Conservation (phyloP, 1,140 invertebrate species). For the Drosophila dunni region DNA sequence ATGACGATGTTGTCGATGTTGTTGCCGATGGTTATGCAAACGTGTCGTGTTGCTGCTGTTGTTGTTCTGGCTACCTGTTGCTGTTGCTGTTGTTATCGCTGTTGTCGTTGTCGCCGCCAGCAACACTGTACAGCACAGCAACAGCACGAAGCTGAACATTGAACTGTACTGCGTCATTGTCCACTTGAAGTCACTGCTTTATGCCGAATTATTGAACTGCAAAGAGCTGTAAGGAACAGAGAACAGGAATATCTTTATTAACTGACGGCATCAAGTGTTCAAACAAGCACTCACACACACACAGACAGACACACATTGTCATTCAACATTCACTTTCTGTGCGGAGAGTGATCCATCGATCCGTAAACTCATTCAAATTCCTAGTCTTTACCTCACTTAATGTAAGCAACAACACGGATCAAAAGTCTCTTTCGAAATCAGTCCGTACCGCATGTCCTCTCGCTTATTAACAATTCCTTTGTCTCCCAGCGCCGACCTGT, state of each 20-base stretch:
- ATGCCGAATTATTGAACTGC: constrained; percentile 43
- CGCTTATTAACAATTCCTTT: constrained; percentile 70
- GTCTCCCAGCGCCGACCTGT: constrained; percentile 64
- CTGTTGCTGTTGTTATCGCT: constrained; percentile 46
- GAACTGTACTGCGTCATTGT: constrained; percentile 30
- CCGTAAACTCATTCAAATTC: constrained; percentile 67
- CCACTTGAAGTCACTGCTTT: constrained; percentile 20
- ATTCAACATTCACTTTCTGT: constrained; percentile 28
- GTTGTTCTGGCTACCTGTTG: constrained; percentile 55
- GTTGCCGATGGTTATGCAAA: constrained; percentile 40
- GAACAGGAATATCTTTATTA: constrained; percentile 63
- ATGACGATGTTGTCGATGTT: constrained; percentile 57
- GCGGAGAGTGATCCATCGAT: constrained; percentile 36
- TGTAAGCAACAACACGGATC: constrained; percentile 76
- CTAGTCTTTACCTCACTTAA: constrained; percentile 71
- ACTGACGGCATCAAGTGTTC: constrained; percentile 44
- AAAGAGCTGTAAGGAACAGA: constrained; percentile 18
- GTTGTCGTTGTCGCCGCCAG: constrained; percentile 44
- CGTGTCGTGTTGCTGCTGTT: constrained; percentile 32
- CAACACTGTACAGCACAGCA: constrained; percentile 56
- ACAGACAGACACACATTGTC: not conserved
- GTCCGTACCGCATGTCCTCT: constrained; percentile 18
- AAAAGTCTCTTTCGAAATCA: constrained; percentile 20
- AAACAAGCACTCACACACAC: constrained; percentile 4
- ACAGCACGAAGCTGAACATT: constrained; percentile 14